Evolutionary conservation across 2,888 invertebrate genomes (phyloP).

Genomic region (Drosophila limbata): DNA sequence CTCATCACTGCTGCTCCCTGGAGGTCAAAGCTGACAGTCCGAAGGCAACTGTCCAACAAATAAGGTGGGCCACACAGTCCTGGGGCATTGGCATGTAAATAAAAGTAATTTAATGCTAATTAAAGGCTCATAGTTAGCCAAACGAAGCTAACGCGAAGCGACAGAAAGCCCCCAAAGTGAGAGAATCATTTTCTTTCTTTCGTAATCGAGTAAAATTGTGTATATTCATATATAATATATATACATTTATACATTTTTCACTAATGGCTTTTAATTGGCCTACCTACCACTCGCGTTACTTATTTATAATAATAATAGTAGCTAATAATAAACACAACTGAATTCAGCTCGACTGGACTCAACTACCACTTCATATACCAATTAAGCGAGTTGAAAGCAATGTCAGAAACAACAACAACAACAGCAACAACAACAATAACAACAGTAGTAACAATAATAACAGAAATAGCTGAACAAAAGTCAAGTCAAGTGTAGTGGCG

Average conservation of each 20-base stretch:
- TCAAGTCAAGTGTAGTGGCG: no score
- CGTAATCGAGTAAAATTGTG: neutral
- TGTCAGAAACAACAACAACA: slow-evolving; percentile 1
- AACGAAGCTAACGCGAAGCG: slow-evolving; percentile 32
- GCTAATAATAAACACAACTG: slow-evolving; percentile 53
- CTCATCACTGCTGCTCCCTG: slow-evolving; percentile 11
- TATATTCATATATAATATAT: neutral
- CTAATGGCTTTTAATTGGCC: slow-evolving; percentile 73
- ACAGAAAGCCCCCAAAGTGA: slow-evolving; percentile 16
- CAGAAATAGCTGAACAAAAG: slow-evolving; percentile 30
- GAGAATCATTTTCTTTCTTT: slow-evolving; percentile 1
- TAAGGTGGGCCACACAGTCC: slow-evolving; percentile 36
- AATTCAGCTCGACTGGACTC: slow-evolving; percentile 38
- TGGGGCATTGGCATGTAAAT: slow-evolving; percentile 64
- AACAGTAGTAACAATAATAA: slow-evolving; percentile 15
- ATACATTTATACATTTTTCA: slow-evolving; percentile 31
- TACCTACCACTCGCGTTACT: slow-evolving; percentile 36
- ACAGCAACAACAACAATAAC: slow-evolving; percentile 4
- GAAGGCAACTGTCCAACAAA: neutral
- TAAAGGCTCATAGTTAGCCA: slow-evolving; percentile 56
- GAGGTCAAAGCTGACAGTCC: slow-evolving; percentile 9
- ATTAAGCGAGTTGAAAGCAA: slow-evolving; percentile 61
- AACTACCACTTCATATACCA: slow-evolving; percentile 46
- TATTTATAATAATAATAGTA: slow-evolving; percentile 72
- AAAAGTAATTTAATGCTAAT: slow-evolving; percentile 77